Base-by-base conservation (phyloP, 2,797 vertebrate species). In the Paratrypauchen microcephalus region DNA sequence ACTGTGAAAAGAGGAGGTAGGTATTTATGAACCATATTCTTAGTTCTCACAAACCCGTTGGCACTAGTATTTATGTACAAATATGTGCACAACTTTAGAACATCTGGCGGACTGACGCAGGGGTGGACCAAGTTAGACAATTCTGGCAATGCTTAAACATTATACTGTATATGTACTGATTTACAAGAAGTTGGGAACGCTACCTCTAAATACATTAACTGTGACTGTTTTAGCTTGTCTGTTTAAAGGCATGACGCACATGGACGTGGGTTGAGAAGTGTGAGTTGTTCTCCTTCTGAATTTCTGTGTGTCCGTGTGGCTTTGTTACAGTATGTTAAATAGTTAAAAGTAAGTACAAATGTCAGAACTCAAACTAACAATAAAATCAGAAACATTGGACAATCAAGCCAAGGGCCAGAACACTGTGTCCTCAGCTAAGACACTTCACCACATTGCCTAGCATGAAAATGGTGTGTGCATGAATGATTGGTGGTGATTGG, bases 381-480 rank as follows among this genome's bases (percentile, higher is more conserved):
- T 30, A 15, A 59, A 30, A n/a, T 59, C 26, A 36, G 57, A 59
- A 30, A 32, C n/a, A 59, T 62, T 41, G n/a, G 13, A 24, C 13
- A 62, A 62, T 62, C 45, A 45, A 39, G 24, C 28, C 55, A 28
- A 59, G 30, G 30, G 57, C 57, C 57, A 59, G 57, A 59, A 59
- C 57, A 59, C 6, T 32, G 30, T 9, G 32, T 36, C 32, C 8
- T 36, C 9, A 36, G 32, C 0, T 36, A 36, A 9, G 8, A 36
- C 32, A 36, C 8, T 36, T 36, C 32, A 36, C 32, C 8, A 36
- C 32, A 36, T 9, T 36, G 7, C 30, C 6, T 32, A 32, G 30
- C 30, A 32, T 32, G 30, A 32, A 32, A 32, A 6, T 32, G 30
- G 30, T 32, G 30, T 32, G 30, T 32, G 30, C n/a, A 2, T 52